These are phyloP conservation scores for Diaphora mendica DNA, from an alignment of 2,888 invertebrate genomes.

Conservation along the genomic window DNA sequence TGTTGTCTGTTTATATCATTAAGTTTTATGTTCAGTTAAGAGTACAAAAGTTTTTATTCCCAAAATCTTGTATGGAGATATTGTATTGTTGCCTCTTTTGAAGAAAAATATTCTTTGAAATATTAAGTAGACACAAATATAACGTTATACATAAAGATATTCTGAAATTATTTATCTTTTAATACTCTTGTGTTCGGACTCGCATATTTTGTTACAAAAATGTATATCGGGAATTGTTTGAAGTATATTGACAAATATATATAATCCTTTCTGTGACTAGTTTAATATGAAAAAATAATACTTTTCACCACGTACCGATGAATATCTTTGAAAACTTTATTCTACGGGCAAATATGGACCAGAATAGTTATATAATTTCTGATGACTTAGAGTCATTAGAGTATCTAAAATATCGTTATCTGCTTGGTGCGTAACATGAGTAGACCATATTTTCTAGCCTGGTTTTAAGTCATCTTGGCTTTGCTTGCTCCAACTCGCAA, in stretches of 20 bases:
- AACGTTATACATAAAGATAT: not conserved
- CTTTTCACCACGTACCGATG: not conserved
- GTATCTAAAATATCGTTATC: not conserved
- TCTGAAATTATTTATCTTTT: not conserved
- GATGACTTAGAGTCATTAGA: too few species aligned
- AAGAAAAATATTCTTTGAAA: constrained; percentile 4
- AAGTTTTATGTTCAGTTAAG: constrained; percentile 15
- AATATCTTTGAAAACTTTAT: not conserved
- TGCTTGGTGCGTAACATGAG: not conserved
- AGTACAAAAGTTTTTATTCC: constrained; percentile 3
- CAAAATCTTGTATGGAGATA: constrained; percentile 6
- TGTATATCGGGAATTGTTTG: not conserved
- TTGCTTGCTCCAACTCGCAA: too few species aligned
- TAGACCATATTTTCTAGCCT: not conserved
- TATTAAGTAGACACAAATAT: not conserved
- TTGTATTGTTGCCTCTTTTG: constrained; percentile 5
- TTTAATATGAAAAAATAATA: not conserved
- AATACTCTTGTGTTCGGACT: not conserved
- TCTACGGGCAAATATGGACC: too few species aligned
- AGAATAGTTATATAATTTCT: too few species aligned
- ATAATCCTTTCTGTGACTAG: too few species aligned
- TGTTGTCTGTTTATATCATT: constrained; percentile 11
- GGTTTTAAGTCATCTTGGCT: not conserved
- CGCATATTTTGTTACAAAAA: not conserved
- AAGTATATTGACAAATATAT: not conserved